Conservation (phyloP, 2,797 vertebrate species). For the Nannoperca australis region DNA sequence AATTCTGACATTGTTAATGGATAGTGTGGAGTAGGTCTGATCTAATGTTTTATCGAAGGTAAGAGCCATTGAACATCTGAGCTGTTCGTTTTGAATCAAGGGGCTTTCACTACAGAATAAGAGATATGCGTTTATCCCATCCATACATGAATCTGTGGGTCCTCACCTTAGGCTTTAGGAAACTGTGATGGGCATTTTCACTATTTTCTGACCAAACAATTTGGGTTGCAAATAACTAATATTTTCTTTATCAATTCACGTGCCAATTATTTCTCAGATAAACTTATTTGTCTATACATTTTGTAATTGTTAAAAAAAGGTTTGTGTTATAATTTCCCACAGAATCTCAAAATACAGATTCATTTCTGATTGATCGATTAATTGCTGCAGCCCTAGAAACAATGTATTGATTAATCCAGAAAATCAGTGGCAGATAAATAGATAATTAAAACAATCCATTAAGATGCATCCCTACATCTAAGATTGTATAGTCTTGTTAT, state of each 20-base stretch:
- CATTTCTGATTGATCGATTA: not conserved
- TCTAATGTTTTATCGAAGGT: slow-evolving; percentile 57
- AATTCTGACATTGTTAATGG: slow-evolving; percentile 47
- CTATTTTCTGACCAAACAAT: not conserved
- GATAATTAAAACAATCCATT: not conserved
- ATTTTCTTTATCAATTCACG: not conserved
- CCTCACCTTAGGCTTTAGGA: not conserved
- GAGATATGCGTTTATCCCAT: slow-evolving; percentile 17
- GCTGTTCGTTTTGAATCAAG: slow-evolving; percentile 36
- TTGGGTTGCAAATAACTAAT: not conserved
- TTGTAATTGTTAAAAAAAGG: not conserved
- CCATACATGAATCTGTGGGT: slow-evolving; percentile 11
- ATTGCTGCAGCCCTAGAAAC: not conserved
- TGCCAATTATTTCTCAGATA: not conserved
- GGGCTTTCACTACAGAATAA: slow-evolving; percentile 29
- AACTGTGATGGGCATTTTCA: not conserved
- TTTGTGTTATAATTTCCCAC: not conserved
- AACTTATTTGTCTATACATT: not conserved
- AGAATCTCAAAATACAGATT: not conserved
- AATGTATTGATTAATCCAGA: not conserved
- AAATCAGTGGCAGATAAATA: not conserved
- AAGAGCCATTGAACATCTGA: slow-evolving; percentile 45
- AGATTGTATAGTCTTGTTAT: slow-evolving; percentile 9
- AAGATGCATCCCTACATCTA: not conserved
- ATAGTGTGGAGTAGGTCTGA: slow-evolving; percentile 38